These are phyloP conservation scores for Lepidotrigona ventralis DNA, from an alignment of 1,140 invertebrate species.

Conservation along the genomic window DNA sequence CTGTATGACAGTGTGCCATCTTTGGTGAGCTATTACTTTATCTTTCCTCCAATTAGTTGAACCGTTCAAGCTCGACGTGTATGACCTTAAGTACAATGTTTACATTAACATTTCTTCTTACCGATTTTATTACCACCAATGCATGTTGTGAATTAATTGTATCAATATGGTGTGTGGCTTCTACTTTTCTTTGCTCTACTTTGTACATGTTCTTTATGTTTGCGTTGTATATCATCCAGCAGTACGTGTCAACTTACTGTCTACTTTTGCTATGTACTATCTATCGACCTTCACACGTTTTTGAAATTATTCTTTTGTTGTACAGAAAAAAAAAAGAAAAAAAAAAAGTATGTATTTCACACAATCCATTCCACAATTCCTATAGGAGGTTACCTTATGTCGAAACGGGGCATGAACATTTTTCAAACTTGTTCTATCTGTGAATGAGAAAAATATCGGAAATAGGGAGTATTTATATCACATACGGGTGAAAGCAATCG, in stretches of 20 bases:
- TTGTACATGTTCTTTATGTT: slow-evolving; percentile 57
- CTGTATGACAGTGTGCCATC: slow-evolving; percentile 40
- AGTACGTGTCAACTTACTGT: slow-evolving; percentile 69
- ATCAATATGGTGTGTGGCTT: slow-evolving; percentile 66
- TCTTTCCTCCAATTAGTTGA: slow-evolving; percentile 63
- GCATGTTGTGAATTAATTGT: slow-evolving; percentile 60
- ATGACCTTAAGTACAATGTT: slow-evolving; percentile 51
- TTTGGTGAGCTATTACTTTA: slow-evolving; percentile 67
- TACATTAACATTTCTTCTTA: slow-evolving; percentile 45
- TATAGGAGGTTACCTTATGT: slow-evolving; percentile 33
- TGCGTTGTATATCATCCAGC: slow-evolving; percentile 61
- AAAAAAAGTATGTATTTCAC: slow-evolving; percentile 18
- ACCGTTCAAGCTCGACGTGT: slow-evolving; percentile 47
- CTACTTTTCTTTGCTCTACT: slow-evolving; percentile 64
- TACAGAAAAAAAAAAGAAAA: slow-evolving; percentile 12
- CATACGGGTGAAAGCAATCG: slow-evolving; percentile 2
- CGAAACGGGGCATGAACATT: slow-evolving; percentile 33
- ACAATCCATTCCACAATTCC: slow-evolving; percentile 40
- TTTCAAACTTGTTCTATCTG: slow-evolving; percentile 10
- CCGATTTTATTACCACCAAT: slow-evolving; percentile 47
- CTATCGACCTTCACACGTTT: slow-evolving; percentile 53
- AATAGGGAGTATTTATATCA: not conserved
- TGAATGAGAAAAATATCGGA: slow-evolving; percentile 4
- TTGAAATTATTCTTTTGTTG: slow-evolving; percentile 44
- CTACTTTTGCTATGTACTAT: slow-evolving; percentile 77